A percentile compares a stretch with the other conserved stretches of the same genome.
Evolutionary conservation across 1,140 invertebrate genomes (phyloP).

Genomic region (Chelonus insularis): DNA sequence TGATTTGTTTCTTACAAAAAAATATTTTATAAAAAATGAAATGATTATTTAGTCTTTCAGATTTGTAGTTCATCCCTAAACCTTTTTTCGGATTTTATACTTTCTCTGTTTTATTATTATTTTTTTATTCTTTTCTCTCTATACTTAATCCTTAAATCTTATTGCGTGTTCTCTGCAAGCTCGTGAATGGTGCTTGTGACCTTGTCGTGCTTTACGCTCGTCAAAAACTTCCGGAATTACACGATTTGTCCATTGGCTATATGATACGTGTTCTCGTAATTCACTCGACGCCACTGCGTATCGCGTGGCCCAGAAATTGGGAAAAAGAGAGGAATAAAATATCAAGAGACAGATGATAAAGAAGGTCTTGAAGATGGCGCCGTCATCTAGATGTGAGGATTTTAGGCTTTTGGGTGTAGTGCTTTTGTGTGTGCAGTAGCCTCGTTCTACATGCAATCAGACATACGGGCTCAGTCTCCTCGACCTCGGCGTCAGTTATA

Average conservation of each 20-base stretch:
- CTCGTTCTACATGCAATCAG: not conserved
- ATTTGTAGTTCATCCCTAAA: no score
- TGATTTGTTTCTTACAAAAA: no score
- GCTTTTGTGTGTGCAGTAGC: not conserved
- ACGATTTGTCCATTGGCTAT: not conserved
- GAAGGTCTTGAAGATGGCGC: conserved; percentile 19
- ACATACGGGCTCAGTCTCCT: no score
- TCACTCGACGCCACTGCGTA: conserved; percentile 2
- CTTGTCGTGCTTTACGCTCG: conserved; percentile 7
- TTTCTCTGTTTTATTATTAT: not conserved
- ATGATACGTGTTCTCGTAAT: not conserved
- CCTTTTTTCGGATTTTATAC: not conserved
- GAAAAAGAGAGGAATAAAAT: not conserved
- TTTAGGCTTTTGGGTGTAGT: no score
- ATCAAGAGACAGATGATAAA: not conserved
- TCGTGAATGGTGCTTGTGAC: not conserved
- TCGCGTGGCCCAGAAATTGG: not conserved
- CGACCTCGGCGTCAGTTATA: no score
- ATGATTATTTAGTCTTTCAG: no score
- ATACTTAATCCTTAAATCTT: not conserved
- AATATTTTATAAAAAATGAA: no score
- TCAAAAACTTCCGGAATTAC: conserved; percentile 16
- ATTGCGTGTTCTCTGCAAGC: conserved; percentile 4
- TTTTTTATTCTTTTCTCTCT: not conserved
- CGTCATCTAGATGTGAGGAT: not conserved